Conservation (phyloP, 2,888 invertebrate genomes). For the Melanchra persicariae region DNA sequence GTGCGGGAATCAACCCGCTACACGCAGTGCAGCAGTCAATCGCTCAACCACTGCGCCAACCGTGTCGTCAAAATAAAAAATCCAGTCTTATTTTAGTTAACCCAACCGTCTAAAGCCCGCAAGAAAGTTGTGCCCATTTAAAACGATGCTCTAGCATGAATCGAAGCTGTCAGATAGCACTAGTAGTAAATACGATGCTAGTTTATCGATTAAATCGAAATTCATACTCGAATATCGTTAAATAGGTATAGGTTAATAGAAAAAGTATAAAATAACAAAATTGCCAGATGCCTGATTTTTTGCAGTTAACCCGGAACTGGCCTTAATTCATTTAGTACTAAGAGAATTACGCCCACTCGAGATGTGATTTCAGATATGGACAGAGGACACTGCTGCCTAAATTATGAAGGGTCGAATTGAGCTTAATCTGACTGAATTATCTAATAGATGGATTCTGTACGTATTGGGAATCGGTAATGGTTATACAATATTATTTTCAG, state of each 20-base stretch:
- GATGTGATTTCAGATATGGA: constrained; percentile 46
- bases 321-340: constrained; percentile 21
- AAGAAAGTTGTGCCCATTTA: no score
- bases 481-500: background rate
- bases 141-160: no score
- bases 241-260: background rate
- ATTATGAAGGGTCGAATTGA: constrained; percentile 29
- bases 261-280: background rate
- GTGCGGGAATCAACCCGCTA: no score
- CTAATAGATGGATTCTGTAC: constrained; percentile 14
- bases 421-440: constrained; percentile 24
- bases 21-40: no score
- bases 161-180: background rate
- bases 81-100: no score
- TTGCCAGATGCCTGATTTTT: constrained; percentile 4
- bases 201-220: background rate
- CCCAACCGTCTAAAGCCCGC: no score
- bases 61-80: no score
- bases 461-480: constrained; percentile 30
- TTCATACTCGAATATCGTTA: background rate
- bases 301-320: background rate
- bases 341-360: constrained; percentile 37
- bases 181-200: background rate
- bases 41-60: no score
- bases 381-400: constrained; percentile 13